Evolutionary conservation across 2,113 vertebrate genomes (phyloP).

Genomic region (Macrotis lagotis): DNA sequence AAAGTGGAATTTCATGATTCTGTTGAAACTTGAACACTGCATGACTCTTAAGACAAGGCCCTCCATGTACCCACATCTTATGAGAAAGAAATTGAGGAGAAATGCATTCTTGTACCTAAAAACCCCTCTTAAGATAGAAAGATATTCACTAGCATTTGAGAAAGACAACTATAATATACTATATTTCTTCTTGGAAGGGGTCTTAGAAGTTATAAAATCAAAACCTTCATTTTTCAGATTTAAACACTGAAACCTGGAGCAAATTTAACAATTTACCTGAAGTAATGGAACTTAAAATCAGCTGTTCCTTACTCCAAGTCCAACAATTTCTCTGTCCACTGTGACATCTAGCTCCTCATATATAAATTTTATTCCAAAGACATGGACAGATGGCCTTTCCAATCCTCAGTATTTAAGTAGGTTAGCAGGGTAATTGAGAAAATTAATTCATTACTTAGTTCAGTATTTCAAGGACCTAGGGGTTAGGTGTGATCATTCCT

Average conservation of each 20-base stretch:
- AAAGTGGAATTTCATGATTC: slow-evolving; percentile 38
- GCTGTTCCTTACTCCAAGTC: background rate
- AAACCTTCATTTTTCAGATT: background rate
- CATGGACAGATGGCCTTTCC: background rate
- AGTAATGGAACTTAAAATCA: background rate
- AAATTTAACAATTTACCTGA: background rate
- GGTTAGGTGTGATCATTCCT: background rate
- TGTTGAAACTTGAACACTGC: background rate
- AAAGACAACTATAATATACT: background rate
- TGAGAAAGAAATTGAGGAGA: background rate
- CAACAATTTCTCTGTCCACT: background rate
- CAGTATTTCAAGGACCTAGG: background rate
- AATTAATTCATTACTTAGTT: background rate
- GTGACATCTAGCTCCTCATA: background rate
- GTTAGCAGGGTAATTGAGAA: background rate
- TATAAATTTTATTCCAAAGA: background rate
- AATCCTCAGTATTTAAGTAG: background rate
- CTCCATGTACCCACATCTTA: background rate
- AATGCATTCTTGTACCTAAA: slow-evolving; percentile 5
- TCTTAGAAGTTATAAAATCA: background rate
- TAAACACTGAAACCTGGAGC: background rate
- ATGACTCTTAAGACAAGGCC: background rate
- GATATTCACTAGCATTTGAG: background rate
- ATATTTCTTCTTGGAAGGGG: background rate
- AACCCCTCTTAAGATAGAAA: background rate